Conservation (phyloP, 2,797 vertebrate species). For the Dermochelys coriacea region DNA sequence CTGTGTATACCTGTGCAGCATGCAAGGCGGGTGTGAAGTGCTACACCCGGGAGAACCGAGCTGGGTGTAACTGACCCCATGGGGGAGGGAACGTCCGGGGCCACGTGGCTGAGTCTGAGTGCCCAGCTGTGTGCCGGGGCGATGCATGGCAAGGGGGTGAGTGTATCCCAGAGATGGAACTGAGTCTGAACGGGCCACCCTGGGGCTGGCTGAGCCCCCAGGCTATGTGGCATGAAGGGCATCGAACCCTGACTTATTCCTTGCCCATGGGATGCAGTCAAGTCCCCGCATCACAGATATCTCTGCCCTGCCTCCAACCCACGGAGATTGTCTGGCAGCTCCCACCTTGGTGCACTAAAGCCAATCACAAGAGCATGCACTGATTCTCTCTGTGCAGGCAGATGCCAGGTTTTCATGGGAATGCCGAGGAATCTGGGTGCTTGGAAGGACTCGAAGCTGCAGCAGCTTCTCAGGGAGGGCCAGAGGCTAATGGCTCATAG, state of each 20-base stretch:
- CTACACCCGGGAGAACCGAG: neutral
- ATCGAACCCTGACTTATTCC: accelerated
- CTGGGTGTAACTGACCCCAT: too few relatives aligned
- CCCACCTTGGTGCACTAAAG: neutral
- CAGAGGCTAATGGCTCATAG: accelerated
- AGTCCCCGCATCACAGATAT: neutral
- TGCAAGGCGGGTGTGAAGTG: neutral
- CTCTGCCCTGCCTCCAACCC: neutral
- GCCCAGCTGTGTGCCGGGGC: neutral
- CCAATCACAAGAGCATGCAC: neutral
- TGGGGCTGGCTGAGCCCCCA: neutral
- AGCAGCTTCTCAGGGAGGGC: neutral
- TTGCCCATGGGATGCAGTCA: neutral
- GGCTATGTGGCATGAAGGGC: neutral
- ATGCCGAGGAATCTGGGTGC: neutral
- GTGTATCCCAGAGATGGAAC: neutral
- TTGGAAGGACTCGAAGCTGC: neutral
- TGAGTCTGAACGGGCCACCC: neutral
- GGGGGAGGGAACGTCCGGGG: too few relatives aligned
- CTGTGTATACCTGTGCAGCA: neutral
- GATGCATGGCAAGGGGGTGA: neutral
- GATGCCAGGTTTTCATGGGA: neutral
- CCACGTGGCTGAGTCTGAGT: too few relatives aligned
- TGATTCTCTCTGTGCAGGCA: neutral
- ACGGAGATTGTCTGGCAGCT: neutral